These are phyloP conservation scores for Euzophera pinguis DNA, from an alignment of 2,888 invertebrate species.

Conservation along the genomic window DNA sequence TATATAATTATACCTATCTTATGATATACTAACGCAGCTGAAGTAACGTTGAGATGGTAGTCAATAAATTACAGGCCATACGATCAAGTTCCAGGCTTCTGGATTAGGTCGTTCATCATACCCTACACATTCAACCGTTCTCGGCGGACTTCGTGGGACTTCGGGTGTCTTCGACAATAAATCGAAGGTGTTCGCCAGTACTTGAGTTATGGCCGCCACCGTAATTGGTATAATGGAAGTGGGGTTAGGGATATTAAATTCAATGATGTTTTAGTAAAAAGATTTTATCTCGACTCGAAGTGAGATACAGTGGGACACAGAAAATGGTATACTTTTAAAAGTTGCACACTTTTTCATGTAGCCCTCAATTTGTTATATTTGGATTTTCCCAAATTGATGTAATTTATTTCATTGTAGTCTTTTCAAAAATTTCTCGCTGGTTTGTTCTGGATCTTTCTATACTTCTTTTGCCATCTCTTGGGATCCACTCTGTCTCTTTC, in stretches of 20 bases:
- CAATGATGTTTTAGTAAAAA: background rate
- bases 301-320: no score
- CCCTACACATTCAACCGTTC: background rate
- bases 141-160: background rate
- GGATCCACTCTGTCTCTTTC: background rate
- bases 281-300: no score
- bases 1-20: no score
- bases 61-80: background rate
- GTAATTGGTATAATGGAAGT: conserved; percentile 1
- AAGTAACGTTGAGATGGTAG: background rate
- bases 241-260: background rate
- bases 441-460: no score
- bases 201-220: background rate
- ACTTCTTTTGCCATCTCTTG: no score
- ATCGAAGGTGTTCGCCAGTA: conserved; percentile 7
- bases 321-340: no score
- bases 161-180: conserved; percentile 2
- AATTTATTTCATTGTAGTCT: no score
- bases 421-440: no score
- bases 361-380: no score
- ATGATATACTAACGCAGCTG: no score
- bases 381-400: no score
- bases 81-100: background rate
- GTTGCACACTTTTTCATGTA: no score
- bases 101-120: conserved; percentile 2